Percentiles rank a stretch among this genome's conserved stretches.
Conservation (phyloP, 2,888 invertebrate species). For the Scelioninae gen. 2 region DNA sequence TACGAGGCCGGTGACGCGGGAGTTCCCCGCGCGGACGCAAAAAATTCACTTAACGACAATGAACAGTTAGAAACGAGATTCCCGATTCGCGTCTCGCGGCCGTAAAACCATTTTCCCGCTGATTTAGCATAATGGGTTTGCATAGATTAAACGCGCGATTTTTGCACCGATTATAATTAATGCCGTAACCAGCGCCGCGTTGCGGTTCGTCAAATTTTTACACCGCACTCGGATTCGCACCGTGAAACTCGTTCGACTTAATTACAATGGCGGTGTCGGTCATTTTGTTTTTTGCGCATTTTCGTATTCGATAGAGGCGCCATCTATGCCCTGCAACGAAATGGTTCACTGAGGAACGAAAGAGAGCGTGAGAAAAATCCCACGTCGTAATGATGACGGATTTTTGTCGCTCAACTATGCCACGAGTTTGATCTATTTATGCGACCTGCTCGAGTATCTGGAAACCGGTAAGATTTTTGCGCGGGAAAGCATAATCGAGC, state of each 20-base stretch:
- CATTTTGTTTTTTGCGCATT: too few relatives aligned
- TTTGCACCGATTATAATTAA: conserved; percentile 33
- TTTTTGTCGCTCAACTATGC: conserved; percentile 1
- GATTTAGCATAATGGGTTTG: conserved; percentile 34
- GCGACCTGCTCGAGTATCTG: conserved; percentile 4
- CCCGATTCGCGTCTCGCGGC: too few relatives aligned
- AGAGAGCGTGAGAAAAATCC: conserved; percentile 28
- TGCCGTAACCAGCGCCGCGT: conserved; percentile 2
- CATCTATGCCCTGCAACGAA: too few relatives aligned
- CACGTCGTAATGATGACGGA: neutral
- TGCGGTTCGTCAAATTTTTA: conserved; percentile 24
- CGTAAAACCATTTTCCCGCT: conserved; percentile 38
- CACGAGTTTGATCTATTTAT: conserved; percentile 29
- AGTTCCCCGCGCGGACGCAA: neutral
- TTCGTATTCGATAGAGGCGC: too few relatives aligned
- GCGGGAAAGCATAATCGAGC: conserved; percentile 24
- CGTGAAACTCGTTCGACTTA: conserved; percentile 42
- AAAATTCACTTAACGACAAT: conserved; percentile 38
- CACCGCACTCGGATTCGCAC: conserved; percentile 5
- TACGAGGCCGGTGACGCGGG: conserved; percentile 13
- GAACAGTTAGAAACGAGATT: conserved; percentile 51
- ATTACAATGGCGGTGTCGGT: conserved; percentile 26
- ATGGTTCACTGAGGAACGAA: too few relatives aligned
- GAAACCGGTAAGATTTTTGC: conserved; percentile 46
- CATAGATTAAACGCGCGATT: conserved; percentile 16